Evolutionary conservation across 2,797 vertebrate genomes (phyloP), one percentile per base, ranked within the genome.

Genomic region (Cygnus olor): DNA sequence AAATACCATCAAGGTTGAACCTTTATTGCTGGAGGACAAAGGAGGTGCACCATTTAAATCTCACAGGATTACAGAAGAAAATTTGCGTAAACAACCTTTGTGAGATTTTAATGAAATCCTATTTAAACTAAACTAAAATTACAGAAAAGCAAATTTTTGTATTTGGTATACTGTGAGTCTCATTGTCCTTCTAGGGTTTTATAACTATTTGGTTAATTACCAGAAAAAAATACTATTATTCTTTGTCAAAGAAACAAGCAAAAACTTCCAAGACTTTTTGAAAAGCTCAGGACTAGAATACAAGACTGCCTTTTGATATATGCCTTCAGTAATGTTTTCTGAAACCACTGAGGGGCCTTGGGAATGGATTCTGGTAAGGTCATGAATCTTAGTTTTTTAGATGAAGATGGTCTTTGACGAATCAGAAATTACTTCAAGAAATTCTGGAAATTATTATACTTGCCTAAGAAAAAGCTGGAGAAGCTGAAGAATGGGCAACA

Each of bases 311-410:
- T 71, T 93, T 89, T 95, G 96, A 96, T 89, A 69, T 68, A 93
- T 74, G 8, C 61, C 61, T 80, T 80, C 82, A 89, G 72, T 92
- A 96, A 92, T 91, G 47, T 89, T 89, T 91, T 69, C 87, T 92
- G 94, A 94, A 93, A 78, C 10, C 1, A 40, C 54, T 2, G 19
- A 77, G 40, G 32, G n/a, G 36, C 76, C 79, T 91, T 66, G 60
- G 80, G 69, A 94, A 88, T 89, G 49, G 76, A 42, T 94, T 96
- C 93, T 89, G 74, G 74, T 88, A 83, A 32, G 91, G 85, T 83
- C 93, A 96, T 93, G 94, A 85, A 95, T 94, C 93, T 96, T 92
- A 85, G 72, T n/a, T 89, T 92, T 94, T 92, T 13, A 85, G 95
- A 95, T 89, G 84, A 89, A 94, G 86, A 93, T 88, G 65, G 54